A percentile compares a stretch with the other conserved stretches of the same genome.
These are phyloP conservation scores for Cephus spinipes DNA, from an alignment of 2,888 invertebrate genomes.

Conservation along the genomic window DNA sequence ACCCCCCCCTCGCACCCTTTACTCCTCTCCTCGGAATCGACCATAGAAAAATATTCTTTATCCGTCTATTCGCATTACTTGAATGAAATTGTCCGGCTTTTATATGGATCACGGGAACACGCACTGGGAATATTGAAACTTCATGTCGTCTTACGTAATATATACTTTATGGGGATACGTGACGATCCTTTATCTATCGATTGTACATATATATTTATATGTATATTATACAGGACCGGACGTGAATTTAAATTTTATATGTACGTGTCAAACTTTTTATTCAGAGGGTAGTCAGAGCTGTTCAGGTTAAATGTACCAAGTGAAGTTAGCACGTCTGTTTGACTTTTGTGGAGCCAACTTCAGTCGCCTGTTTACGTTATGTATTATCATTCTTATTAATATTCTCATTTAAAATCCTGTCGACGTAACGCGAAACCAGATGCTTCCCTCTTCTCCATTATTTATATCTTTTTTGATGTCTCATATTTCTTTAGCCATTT, in stretches of 20 bases:
- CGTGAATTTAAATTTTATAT: background rate
- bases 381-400: background rate
- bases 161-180: too few species aligned
- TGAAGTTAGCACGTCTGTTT: background rate
- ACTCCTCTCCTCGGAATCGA: background rate
- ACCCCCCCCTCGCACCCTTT: background rate
- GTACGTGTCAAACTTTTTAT: background rate
- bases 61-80: background rate
- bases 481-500: background rate
- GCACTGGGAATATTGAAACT: background rate
- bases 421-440: background rate
- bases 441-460: background rate
- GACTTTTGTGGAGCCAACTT: too few species aligned
- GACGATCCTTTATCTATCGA: background rate
- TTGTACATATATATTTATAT: background rate
- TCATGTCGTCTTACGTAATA: background rate
- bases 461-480: background rate
- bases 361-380: too few species aligned
- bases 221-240: too few species aligned
- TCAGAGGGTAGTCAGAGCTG: background rate
- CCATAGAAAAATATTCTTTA: background rate
- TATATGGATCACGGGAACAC: background rate
- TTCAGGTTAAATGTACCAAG: background rate
- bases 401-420: background rate
- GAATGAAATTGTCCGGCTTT: background rate